Conservation (phyloP, 2,888 invertebrate species). For the Cephus pulcher region DNA sequence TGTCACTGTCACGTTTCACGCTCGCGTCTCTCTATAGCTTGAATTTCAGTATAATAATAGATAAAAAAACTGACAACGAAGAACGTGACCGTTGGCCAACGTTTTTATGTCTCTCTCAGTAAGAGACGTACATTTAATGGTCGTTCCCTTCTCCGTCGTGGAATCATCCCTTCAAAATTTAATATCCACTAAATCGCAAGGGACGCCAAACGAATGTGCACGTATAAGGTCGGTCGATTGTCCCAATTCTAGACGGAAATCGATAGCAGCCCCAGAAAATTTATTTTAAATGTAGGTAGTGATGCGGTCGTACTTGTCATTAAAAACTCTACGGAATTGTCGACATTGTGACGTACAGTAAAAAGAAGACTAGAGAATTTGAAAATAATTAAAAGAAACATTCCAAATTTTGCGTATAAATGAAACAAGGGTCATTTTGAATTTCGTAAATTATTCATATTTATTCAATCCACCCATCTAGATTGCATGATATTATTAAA, state of each 20-base stretch:
- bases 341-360: background rate
- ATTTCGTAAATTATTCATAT: background rate
- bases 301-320: conserved; percentile 6
- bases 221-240: conserved; percentile 38
- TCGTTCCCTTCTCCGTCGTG: background rate
- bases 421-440: background rate
- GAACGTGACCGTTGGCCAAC: too few relatives aligned
- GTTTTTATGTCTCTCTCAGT: background rate
- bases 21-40: too few relatives aligned
- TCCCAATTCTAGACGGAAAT: conserved; percentile 40
- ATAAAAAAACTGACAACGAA: too few relatives aligned
- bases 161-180: background rate
- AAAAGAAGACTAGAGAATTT: background rate
- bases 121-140: background rate
- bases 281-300: conserved; percentile 35
- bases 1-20: too few relatives aligned
- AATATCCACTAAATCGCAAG: background rate
- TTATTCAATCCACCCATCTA: background rate
- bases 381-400: background rate
- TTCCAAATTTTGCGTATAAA: background rate
- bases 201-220: conserved; percentile 8
- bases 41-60: too few relatives aligned
- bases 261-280: conserved; percentile 36
- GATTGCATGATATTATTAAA: background rate
- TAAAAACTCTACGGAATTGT: background rate